phyloP scores from a whole-genome alignment of 1,140 invertebrate genomes.

The Temnothorax longispinosus region DNA sequence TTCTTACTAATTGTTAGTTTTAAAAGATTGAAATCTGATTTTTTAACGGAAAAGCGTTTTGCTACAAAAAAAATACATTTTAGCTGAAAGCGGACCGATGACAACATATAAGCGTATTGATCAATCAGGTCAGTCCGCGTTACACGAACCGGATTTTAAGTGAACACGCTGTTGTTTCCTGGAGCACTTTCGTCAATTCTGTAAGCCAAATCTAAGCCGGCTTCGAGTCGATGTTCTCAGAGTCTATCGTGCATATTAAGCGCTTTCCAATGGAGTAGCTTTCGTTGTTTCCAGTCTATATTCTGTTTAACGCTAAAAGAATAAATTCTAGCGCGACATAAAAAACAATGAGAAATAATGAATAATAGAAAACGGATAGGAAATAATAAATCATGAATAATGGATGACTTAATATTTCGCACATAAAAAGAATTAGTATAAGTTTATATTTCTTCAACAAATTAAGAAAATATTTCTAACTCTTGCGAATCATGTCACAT shows the following conservation, averaged over 20 bases:
- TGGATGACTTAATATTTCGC: not conserved
- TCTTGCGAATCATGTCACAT: not conserved
- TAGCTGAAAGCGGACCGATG: not conserved
- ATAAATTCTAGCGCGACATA: not conserved
- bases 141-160: slow-evolving; percentile 7
- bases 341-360: slow-evolving; percentile 20
- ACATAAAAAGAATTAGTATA: slow-evolving; percentile 8
- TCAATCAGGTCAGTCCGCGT: not conserved
- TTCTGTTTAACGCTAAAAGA: not conserved
- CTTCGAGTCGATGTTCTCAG: not conserved
- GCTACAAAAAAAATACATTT: not conserved
- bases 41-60: not conserved
- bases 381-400: slow-evolving; percentile 21
- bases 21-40: not conserved
- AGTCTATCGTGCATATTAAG: not conserved
- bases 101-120: not conserved
- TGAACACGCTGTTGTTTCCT: not conserved
- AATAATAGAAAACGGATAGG: slow-evolving; percentile 21
- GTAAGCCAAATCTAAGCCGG: not conserved
- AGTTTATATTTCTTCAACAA: slow-evolving; percentile 11
- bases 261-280: not conserved
- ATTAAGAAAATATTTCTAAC: slow-evolving; percentile 19
- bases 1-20: not conserved
- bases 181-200: not conserved
- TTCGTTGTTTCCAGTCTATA: not conserved